Base-by-base conservation (phyloP, 1,140 invertebrate genomes). In the Araneus ventricosus region DNA sequence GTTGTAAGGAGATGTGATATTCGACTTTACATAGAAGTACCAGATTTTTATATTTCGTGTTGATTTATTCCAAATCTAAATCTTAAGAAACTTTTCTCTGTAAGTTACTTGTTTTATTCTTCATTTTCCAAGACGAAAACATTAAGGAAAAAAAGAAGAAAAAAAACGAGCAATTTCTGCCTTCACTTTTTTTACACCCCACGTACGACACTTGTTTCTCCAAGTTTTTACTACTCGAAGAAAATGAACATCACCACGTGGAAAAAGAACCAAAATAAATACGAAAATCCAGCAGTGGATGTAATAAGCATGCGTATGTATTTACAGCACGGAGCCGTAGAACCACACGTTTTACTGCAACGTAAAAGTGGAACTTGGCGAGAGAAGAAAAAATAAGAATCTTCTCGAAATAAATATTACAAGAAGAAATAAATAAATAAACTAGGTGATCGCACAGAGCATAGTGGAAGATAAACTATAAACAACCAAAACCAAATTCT, bases 161-260 rank as follows among this genome's bases (percentile, higher is more conserved):
- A 45, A 63, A 63, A 34, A 75, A 30, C 10, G 30, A 34, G 67
- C 67, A 75, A 75, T 75, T 75, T 75, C 67, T 30, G 30, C 5
- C 10, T 37, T 2, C 17, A 34, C 3, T 75, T 37, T 61, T 61
- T 84, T 84, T 84, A 37, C 52, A 20, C 45, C 75, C 27, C 79
- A 82, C 89, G 75, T 91, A 91, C 89, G 17, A 63, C 75, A 91
- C 57, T 82, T 84, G 89, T 91, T 61, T 63, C 52, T 63, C 34
- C 0, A 91, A 91, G 52, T 84, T 91, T 91, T 91, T 91, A 91
- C 89, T 61, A 63, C 89, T 67, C 24, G 17, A 14, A 84, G 57
- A 84, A 84, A 84, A 84, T 84, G 45, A 45, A 52, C 80, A 84
- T 52, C 24, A 14, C n/a, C 41, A 8, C 39, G 3, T 45, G 24